These are phyloP conservation scores for Holothuria glaberrima DNA, from an alignment of 35 echinoderm and acorn worm species.

Conservation along the genomic window DNA sequence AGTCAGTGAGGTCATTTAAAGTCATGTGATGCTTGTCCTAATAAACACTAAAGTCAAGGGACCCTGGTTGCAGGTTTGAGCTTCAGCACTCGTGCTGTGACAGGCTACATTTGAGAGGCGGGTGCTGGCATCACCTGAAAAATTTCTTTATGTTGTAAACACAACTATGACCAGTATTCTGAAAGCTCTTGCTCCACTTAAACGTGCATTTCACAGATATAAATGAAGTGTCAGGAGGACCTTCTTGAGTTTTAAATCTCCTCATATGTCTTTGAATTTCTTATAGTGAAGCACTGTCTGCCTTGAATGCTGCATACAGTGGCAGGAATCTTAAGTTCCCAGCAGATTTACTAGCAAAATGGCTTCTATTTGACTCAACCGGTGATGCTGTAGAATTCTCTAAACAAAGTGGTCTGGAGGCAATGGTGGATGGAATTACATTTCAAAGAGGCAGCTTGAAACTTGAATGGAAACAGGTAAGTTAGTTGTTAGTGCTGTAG, in stretches of 20 bases:
- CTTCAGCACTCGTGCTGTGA: too few species aligned
- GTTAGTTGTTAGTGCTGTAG: background rate
- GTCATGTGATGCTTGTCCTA: too few species aligned
- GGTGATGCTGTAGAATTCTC: constrained; percentile 60
- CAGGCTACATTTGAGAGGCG: too few species aligned
- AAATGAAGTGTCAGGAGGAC: too few species aligned
- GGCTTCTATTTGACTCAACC: constrained; percentile 75
- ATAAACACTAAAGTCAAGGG: too few species aligned
- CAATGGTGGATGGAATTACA: constrained; percentile 23
- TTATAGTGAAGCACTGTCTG: constrained; percentile 62
- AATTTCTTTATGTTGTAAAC: too few species aligned
- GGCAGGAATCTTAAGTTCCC: constrained; percentile 79
- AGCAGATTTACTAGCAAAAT: constrained; percentile 37
- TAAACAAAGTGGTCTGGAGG: constrained; percentile 42
- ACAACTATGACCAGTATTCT: too few species aligned
- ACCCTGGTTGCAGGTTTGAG: too few species aligned
- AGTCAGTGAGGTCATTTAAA: too few species aligned
- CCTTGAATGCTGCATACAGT: constrained; percentile 68
- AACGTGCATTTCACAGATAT: too few species aligned
- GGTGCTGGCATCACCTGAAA: too few species aligned
- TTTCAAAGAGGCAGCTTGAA: constrained; percentile 59
- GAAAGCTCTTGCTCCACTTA: too few species aligned
- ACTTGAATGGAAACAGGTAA: constrained; percentile 10
- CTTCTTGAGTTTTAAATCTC: background rate
- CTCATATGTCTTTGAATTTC: background rate